These are phyloP conservation scores for Caenorhabditis sulstoni DNA, from an alignment of 2,888 invertebrate species.

Conservation along the genomic window DNA sequence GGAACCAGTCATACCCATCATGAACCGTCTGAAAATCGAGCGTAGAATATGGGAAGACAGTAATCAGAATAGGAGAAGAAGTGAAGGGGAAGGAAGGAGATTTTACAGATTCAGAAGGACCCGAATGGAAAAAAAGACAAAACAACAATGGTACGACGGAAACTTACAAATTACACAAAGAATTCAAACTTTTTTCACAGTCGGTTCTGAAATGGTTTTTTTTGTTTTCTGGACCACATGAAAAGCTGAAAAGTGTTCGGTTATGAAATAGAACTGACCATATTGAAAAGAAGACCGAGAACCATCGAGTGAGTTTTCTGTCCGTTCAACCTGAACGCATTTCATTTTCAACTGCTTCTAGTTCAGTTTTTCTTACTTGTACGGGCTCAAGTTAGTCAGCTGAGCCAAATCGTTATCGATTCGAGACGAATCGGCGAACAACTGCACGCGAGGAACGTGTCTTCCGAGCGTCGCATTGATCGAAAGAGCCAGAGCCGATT, in stretches of 20 bases:
- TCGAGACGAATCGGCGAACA: slow-evolving; percentile 74
- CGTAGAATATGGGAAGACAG: not conserved
- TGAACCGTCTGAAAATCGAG: slow-evolving; percentile 70
- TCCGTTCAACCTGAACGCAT: slow-evolving; percentile 56
- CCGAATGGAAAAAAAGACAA: slow-evolving; percentile 11
- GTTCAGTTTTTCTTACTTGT: slow-evolving; percentile 31
- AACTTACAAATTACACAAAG: slow-evolving; percentile 29
- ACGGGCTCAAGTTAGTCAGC: slow-evolving; percentile 71
- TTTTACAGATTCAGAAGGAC: slow-evolving; percentile 15
- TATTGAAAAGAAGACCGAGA: slow-evolving; percentile 63
- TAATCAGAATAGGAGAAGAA: not conserved
- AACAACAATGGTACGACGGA: slow-evolving; percentile 18
- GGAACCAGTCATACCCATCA: slow-evolving; percentile 93
- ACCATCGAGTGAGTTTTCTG: slow-evolving; percentile 67
- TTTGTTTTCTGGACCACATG: not conserved
- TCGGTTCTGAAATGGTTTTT: slow-evolving; percentile 36
- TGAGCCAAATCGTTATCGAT: slow-evolving; percentile 72
- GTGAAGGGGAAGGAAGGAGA: slow-evolving; percentile 7
- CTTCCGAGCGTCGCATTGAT: slow-evolving; percentile 91
- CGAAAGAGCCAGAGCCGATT: slow-evolving; percentile 88
- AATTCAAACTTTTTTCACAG: slow-evolving; percentile 7
- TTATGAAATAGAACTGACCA: no score
- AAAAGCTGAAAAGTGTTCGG: slow-evolving; percentile 10
- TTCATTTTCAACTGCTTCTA: not conserved
- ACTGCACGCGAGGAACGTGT: slow-evolving; percentile 63